phyloP scores from a whole-genome alignment of 2,113 vertebrate genomes.

The Triplophysa dalaica region DNA sequence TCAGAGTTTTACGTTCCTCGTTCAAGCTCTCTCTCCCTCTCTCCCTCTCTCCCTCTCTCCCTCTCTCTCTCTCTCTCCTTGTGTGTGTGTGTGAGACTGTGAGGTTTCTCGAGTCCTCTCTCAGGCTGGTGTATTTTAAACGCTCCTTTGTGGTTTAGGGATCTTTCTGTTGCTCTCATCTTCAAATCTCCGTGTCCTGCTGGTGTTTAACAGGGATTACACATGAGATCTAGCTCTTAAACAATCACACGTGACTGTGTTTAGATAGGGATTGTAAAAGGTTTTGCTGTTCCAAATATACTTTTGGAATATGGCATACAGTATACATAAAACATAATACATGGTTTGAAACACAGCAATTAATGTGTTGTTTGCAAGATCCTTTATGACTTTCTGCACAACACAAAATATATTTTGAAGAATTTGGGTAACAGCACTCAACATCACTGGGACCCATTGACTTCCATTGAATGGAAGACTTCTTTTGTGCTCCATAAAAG shows the following conservation, averaged over 20 bases:
- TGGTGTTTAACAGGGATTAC: conserved; percentile 6
- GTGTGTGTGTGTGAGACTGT: neutral
- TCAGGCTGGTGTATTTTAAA: conserved; percentile 17
- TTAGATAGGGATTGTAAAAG: neutral
- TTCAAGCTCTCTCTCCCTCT: neutral
- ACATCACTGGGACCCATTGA: no score
- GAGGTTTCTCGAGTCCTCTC: neutral
- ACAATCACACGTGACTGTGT: neutral
- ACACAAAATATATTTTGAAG: no score
- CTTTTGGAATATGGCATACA: neutral
- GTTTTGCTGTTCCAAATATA: neutral
- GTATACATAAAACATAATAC: neutral
- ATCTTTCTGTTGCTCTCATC: conserved; percentile 6
- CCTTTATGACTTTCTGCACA: no score
- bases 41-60: neutral
- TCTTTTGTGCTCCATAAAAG: no score
- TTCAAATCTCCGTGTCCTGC: neutral
- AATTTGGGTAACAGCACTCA: no score
- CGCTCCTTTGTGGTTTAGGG: conserved; percentile 3
- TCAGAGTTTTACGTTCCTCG: neutral
- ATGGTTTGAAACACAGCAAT: no score
- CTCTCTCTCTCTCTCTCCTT: neutral
- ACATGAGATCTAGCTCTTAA: neutral
- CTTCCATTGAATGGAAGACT: no score
- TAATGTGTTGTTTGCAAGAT: no score